Evolutionary conservation across 92 coral and sea anemone species (phyloP).

Genomic region (Porites rus): DNA sequence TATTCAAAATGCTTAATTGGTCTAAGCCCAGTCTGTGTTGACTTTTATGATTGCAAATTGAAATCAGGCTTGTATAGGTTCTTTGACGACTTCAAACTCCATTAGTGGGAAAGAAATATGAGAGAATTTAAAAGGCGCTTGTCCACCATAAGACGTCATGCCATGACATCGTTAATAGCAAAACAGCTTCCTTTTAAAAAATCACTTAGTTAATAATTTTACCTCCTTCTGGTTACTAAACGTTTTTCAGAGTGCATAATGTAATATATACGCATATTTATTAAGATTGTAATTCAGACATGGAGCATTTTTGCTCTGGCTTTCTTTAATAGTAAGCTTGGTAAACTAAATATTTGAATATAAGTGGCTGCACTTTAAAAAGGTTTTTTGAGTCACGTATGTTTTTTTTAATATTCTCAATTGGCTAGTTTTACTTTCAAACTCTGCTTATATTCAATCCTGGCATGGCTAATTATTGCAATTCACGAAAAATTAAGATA

Average conservation of each 20-base stretch:
- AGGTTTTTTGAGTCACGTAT: neutral
- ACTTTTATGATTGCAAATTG: conserved; percentile 6
- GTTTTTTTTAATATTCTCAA: too few species aligned
- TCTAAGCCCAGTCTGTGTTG: conserved; percentile 13
- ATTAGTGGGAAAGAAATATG: neutral
- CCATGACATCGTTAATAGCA: neutral
- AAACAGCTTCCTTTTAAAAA: neutral
- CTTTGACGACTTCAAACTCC: conserved; percentile 12
- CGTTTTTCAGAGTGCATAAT: neutral
- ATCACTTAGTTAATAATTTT: too few species aligned
- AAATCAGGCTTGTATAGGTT: neutral
- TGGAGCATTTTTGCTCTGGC: neutral
- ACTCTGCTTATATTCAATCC: too few species aligned
- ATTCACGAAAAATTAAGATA: too few species aligned
- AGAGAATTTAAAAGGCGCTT: neutral
- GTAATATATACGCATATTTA: too few species aligned
- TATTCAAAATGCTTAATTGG: neutral
- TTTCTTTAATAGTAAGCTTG: neutral
- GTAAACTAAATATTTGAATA: neutral
- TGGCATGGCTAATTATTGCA: too few species aligned
- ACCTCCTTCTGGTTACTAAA: neutral
- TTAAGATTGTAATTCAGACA: too few species aligned
- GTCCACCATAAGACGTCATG: neutral
- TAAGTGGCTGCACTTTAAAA: too few species aligned
- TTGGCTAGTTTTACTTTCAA: too few species aligned